These are phyloP conservation scores for Mechanitis mazaeus DNA, from an alignment of 2,888 invertebrate species.

Conservation along the genomic window DNA sequence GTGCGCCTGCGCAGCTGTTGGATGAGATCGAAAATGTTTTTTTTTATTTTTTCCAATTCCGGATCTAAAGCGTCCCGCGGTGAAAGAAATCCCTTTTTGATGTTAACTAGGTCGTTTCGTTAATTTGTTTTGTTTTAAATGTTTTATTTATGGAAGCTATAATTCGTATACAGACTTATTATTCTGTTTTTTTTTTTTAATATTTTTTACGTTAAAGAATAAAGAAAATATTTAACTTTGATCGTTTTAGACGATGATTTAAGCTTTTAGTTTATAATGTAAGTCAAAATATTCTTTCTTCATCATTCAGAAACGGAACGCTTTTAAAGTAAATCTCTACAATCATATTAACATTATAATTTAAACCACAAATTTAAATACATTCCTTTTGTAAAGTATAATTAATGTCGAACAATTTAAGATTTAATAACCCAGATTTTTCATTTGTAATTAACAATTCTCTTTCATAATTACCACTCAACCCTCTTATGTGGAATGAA, in stretches of 20 bases:
- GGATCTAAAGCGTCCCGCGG: slow-evolving; percentile 28
- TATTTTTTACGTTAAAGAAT: neutral
- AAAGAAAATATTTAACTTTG: slow-evolving; percentile 2
- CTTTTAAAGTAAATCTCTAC: no score
- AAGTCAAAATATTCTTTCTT: no score
- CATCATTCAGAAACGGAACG: no score
- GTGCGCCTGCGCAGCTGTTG: slow-evolving; percentile 43
- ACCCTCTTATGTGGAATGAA: slow-evolving; percentile 16
- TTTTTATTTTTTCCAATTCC: slow-evolving; percentile 28
- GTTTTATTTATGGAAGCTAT: slow-evolving; percentile 13
- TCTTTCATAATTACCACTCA: slow-evolving; percentile 11
- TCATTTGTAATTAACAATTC: slow-evolving; percentile 5
- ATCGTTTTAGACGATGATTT: neutral
- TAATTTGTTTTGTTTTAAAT: slow-evolving; percentile 24
- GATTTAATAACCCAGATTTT: slow-evolving; percentile 5
- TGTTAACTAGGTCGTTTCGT: slow-evolving; percentile 28
- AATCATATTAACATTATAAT: no score
- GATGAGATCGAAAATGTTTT: slow-evolving; percentile 28
- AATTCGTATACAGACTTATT: slow-evolving; percentile 9
- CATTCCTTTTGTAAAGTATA: slow-evolving; percentile 1
- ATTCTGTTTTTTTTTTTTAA: neutral
- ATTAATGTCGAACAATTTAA: slow-evolving; percentile 6
- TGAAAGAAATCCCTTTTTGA: slow-evolving; percentile 31
- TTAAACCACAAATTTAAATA: no score
- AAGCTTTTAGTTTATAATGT: neutral